A percentile compares a stretch with the other conserved stretches of the same genome.
Conservation (phyloP, 2,888 invertebrate genomes). For the Mythimna impura region DNA sequence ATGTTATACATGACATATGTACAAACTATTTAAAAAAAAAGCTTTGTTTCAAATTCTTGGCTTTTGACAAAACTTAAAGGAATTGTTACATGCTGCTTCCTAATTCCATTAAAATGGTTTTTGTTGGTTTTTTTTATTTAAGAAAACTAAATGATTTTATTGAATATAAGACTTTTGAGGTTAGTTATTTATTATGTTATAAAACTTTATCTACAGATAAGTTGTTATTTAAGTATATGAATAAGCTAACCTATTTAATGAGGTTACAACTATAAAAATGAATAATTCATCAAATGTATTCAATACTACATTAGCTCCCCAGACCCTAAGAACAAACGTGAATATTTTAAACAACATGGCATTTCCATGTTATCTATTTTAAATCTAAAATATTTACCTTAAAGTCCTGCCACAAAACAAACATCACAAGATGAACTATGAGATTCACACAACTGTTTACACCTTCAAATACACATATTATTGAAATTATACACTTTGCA, state of each 20-base stretch:
- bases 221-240: not conserved
- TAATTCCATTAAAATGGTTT: not conserved
- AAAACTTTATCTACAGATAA: not conserved
- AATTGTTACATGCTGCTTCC: not conserved
- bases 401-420: constrained; percentile 24
- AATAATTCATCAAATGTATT: not conserved
- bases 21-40: no score
- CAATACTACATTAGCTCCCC: not conserved
- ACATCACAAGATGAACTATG: constrained; percentile 17
- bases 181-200: constrained; percentile 35
- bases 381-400: constrained; percentile 23
- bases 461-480: constrained; percentile 11
- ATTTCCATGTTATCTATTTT: constrained; percentile 49
- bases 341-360: constrained; percentile 28
- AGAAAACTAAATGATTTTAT: not conserved
- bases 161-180: constrained; percentile 10
- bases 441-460: constrained; percentile 41
- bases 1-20: no score
- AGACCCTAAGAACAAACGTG: constrained; percentile 36
- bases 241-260: not conserved
- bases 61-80: not conserved
- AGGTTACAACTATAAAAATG: not conserved
- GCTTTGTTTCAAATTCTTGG: not conserved
- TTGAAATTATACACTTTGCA: constrained; percentile 15
- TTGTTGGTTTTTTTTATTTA: no score